Evolutionary conservation across 1,140 invertebrate species (phyloP), one percentile per base, ranked within the genome.

Genomic region (Zaprionus davidi): DNA sequence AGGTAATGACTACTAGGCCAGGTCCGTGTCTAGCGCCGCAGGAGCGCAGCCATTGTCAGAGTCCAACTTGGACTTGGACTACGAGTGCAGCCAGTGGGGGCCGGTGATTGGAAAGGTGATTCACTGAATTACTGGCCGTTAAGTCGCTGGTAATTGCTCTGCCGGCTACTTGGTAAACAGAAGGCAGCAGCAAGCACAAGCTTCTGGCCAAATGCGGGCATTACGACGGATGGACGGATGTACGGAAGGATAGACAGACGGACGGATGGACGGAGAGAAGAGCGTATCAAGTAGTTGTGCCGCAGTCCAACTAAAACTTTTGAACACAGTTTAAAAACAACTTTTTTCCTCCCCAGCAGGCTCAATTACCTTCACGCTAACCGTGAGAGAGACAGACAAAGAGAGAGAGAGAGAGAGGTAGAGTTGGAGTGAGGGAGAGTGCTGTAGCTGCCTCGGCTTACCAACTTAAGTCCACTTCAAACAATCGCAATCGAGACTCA

Each of bases 401-500:
- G 2, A n/a, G 41, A n/a, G 41, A 44, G n/a, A 7, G 41, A 1
- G n/a, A 9, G 41, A 17, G 41, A 9, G 41, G 9, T 0, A 34
- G 15, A 44, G 6, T 9, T 1, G n/a, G 13, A 15, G 36, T 5
- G 36, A 5, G 36, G 4, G 28, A 4, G 36, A 4, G 13, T 38
- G 13, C 12, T 38, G 2, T 13, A 15, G 13, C 41, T 17, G 6
- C n/a, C n/a, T 46, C 41, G 46, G 36, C 13, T 60, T 41, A 60
- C 34, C 15, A 22, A 38, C 36, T 44, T 60, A 34, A 62, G 51
- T 31, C 20, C 20, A 53, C 51, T 56, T 67, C 53, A 66, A 71
- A 62, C 34, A 78, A 64, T 69, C 7, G 49, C n/a, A 55, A 64
- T 53, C 74, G 26, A 58, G 62, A 74, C 73, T 82, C 68, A 91